Evolutionary conservation across 2,113 vertebrate genomes (phyloP).

Genomic region (Echinops telfairi): DNA sequence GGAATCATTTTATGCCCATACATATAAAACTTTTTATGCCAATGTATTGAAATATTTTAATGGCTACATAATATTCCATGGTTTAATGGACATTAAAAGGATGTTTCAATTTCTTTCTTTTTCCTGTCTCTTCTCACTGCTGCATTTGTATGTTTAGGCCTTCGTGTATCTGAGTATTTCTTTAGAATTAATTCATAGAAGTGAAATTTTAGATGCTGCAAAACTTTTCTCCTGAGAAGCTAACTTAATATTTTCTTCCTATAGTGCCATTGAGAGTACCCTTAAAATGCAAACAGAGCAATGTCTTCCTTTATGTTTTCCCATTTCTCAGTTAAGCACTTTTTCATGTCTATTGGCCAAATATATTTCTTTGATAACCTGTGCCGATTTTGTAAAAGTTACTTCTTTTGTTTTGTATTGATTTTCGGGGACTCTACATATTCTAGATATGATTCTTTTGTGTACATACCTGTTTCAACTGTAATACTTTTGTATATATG

Average conservation of each 20-base stretch:
- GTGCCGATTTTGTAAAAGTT: neutral
- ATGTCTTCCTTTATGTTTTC: neutral
- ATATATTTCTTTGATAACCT: constrained; percentile 33
- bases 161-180: neutral
- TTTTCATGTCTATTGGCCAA: neutral
- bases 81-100: neutral
- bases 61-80: neutral
- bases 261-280: neutral
- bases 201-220: neutral
- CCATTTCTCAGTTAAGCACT: neutral
- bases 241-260: neutral
- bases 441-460: constrained; percentile 2
- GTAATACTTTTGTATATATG: neutral
- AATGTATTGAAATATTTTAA: neutral
- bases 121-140: neutral
- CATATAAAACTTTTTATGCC: neutral
- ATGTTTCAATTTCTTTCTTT: neutral
- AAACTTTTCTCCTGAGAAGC: neutral
- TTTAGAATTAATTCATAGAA: neutral
- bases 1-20: neutral
- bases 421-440: neutral
- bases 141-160: neutral
- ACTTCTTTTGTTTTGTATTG: neutral
- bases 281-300: neutral
- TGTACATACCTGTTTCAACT: neutral